Conservation (phyloP, 92 coral and sea anemone species). For the Siderastrea siderea region DNA sequence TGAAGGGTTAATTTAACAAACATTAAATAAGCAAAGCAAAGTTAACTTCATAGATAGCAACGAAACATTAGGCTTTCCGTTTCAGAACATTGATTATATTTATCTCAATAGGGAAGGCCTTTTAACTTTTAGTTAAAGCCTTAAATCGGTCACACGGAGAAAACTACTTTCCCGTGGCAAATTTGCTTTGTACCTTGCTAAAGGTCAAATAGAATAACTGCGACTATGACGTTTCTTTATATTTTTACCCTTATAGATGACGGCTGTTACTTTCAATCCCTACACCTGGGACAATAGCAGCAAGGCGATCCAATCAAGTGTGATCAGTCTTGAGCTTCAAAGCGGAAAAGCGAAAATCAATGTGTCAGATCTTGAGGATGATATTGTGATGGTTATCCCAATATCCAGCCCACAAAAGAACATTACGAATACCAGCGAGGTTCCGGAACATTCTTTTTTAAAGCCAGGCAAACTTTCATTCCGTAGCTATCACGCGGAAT, state of each 20-base stretch:
- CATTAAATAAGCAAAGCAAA: too few relatives aligned
- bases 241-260: conserved; percentile 19
- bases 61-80: too few relatives aligned
- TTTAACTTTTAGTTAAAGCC: too few relatives aligned
- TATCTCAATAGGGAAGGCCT: too few relatives aligned
- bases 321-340: conserved; percentile 20
- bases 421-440: not conserved
- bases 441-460: not conserved
- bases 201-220: not conserved
- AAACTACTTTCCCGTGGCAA: too few relatives aligned
- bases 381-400: conserved; percentile 39
- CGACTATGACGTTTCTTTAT: not conserved
- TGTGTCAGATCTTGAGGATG: conserved; percentile 23
- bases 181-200: too few relatives aligned
- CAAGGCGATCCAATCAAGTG: conserved; percentile 38
- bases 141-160: too few relatives aligned
- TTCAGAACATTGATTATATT: too few relatives aligned
- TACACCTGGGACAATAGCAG: conserved; percentile 47
- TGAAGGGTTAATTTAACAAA: too few relatives aligned
- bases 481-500: not conserved
- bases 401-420: not conserved
- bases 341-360: conserved; percentile 4
- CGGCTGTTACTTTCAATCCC: conserved; percentile 32
- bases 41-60: too few relatives aligned
- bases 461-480: conserved; percentile 9